Conservation (phyloP, 1,140 invertebrate species). For the Saccostrea echinata region DNA sequence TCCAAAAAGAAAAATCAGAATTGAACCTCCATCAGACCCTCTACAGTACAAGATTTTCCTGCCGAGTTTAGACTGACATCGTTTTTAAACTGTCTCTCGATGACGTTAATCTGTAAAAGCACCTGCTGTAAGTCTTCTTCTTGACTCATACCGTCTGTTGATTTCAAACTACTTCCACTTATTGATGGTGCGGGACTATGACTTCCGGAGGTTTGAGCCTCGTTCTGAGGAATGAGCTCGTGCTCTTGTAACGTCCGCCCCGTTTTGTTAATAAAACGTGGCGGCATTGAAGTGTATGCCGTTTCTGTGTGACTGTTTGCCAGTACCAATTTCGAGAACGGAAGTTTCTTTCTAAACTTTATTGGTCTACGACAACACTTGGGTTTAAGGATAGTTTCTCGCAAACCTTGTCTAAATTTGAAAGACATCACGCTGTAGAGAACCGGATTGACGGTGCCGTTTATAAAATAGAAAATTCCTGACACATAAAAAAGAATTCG, state of each 20-base stretch:
- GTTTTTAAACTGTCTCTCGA: background rate
- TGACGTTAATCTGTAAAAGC: slow-evolving; percentile 55
- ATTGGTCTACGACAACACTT: slow-evolving; percentile 56
- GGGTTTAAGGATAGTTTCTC: slow-evolving; percentile 69
- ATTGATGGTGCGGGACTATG: slow-evolving; percentile 54
- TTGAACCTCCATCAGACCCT: background rate
- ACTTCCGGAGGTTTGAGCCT: slow-evolving; percentile 46
- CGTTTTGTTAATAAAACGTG: slow-evolving; percentile 33
- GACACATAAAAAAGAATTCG: slow-evolving; percentile 69
- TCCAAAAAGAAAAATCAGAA: background rate
- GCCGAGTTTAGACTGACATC: background rate
- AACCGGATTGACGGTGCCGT: slow-evolving; percentile 93
- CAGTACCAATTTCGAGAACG: slow-evolving; percentile 65
- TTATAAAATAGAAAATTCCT: slow-evolving; percentile 87
- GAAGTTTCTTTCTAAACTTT: slow-evolving; percentile 46
- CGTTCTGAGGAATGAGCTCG: slow-evolving; percentile 44
- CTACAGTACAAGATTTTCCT: background rate
- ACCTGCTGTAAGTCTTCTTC: slow-evolving; percentile 56
- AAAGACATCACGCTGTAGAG: slow-evolving; percentile 95
- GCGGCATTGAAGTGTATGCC: slow-evolving; percentile 62
- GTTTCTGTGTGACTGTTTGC: slow-evolving; percentile 66
- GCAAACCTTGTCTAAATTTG: slow-evolving; percentile 90
- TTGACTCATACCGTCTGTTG: slow-evolving; percentile 55
- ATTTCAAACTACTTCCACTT: slow-evolving; percentile 61
- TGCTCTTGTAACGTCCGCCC: slow-evolving; percentile 38